phyloP scores from a whole-genome alignment of 1,140 invertebrate species.

The Lineus longissimus region DNA sequence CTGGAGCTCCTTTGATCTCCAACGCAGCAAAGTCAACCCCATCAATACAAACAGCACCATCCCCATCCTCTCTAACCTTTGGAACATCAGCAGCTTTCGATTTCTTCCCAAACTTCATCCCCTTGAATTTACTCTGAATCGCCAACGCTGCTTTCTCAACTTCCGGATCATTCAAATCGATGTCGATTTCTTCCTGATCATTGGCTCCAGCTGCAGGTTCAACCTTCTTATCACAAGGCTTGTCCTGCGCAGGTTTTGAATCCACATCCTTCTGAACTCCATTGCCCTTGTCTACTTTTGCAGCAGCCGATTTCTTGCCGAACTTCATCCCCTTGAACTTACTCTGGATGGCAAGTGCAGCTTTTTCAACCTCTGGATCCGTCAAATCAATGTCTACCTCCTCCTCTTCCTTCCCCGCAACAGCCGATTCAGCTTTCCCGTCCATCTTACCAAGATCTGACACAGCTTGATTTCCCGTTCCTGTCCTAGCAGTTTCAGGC shows the following conservation, averaged over 20 bases:
- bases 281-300: no score
- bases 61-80: no score
- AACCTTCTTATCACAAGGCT: background rate
- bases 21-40: no score
- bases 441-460: no score
- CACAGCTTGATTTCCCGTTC: no score
- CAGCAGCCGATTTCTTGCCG: background rate
- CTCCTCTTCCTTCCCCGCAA: background rate
- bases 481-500: no score
- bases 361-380: constrained; percentile 23
- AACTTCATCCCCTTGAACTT: constrained; percentile 10
- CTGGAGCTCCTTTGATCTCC: no score
- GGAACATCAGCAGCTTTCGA: background rate
- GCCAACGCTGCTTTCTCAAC: constrained; percentile 30
- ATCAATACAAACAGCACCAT: no score
- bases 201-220: background rate
- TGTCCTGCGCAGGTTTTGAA: background rate
- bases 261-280: no score
- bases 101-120: constrained; percentile 25
- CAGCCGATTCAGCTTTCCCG: background rate
- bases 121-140: constrained; percentile 36
- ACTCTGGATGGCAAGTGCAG: constrained; percentile 24
- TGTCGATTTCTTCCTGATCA: constrained; percentile 24
- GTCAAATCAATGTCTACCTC: constrained; percentile 22
- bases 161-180: constrained; percentile 36